Base-by-base conservation (phyloP, 2,113 vertebrate species). In the Hippocampus zosterae region DNA sequence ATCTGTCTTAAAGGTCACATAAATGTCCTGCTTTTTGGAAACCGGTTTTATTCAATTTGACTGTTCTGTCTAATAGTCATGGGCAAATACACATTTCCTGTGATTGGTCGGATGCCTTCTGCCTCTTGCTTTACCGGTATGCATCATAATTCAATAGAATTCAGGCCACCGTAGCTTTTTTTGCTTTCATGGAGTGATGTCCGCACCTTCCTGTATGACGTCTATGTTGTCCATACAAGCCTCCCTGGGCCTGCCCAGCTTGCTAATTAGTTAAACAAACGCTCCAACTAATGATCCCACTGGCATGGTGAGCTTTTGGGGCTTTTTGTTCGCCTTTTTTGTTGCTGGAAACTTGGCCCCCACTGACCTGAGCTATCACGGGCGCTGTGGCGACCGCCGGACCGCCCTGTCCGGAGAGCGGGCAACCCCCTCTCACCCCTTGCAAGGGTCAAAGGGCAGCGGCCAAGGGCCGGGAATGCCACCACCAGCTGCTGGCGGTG, bases 181-280 rank as follows among this genome's bases (percentile, higher is more conserved):
- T 33, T 29, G 2, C 57, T 60, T 33, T 60, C 15, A 82, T 44
- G 83, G 81, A 81, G 75, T 29, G 83, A 80, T 81, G 72, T 46
- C 76, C 74, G 25, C 53, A 69, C 74, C 82, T 81, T 69, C 72
- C 81, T 78, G 79, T 82, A 73, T 87, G 83, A 87, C 75, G 71
- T 75, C 80, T 93, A 82, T 89, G 92, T 94, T 63, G 89, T 86
- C 91, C 91, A 64, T 82, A 92, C 92, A 90, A 91, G 89, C 91
- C 93, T 92, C 91, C 74, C 92, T 72, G 90, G 93, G 92, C 93
- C 92, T 94, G 92, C 96, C 94, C 94, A 93, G 94, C 92, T 93
- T 91, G 92, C 93, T 97, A 98, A 98, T 98, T 93, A 91, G 94
- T 97, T 96, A 93, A 95, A 94, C 95, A 98, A 98, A 98, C 94